These are phyloP conservation scores for Strongylocentrotus purpuratus DNA, from an alignment of 35 echinoderm and acorn worm genomes.

Conservation along the genomic window DNA sequence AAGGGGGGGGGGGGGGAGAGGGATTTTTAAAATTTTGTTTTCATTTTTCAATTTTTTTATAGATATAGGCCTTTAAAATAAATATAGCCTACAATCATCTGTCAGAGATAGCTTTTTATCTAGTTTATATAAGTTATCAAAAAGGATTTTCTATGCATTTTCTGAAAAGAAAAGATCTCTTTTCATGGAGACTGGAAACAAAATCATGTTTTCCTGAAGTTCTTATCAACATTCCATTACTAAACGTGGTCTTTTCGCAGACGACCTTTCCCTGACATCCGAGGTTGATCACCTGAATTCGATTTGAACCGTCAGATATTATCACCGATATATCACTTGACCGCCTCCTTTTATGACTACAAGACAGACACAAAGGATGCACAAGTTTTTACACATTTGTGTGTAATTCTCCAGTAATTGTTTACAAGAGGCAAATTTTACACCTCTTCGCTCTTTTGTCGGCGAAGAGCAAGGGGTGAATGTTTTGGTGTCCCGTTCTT, in stretches of 20 bases:
- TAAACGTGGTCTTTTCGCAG: neutral
- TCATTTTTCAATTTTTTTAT: no score
- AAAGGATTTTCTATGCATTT: neutral
- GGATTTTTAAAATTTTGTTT: no score
- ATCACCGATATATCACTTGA: constrained; percentile 10
- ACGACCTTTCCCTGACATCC: neutral
- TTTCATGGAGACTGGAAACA: neutral
- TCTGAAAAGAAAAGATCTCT: neutral
- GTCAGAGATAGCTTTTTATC: no score
- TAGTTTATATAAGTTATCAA: no score
- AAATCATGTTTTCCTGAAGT: no score
- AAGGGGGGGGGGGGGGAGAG: no score
- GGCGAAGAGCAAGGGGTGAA: neutral
- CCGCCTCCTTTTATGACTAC: neutral
- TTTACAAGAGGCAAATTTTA: constrained; percentile 12
- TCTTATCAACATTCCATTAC: no score
- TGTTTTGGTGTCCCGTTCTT: constrained; percentile 40
- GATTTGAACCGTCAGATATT: neutral
- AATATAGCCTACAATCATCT: no score
- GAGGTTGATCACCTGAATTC: constrained; percentile 9
- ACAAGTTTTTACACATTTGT: constrained; percentile 11
- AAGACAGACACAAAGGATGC: constrained; percentile 9
- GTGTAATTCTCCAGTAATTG: neutral
- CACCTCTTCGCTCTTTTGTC: neutral
- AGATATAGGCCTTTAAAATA: no score